A percentile compares a stretch with the other conserved stretches of the same genome.
phyloP scores from a whole-genome alignment of 2,797 vertebrate genomes.

The Linurgus olivaceus region DNA sequence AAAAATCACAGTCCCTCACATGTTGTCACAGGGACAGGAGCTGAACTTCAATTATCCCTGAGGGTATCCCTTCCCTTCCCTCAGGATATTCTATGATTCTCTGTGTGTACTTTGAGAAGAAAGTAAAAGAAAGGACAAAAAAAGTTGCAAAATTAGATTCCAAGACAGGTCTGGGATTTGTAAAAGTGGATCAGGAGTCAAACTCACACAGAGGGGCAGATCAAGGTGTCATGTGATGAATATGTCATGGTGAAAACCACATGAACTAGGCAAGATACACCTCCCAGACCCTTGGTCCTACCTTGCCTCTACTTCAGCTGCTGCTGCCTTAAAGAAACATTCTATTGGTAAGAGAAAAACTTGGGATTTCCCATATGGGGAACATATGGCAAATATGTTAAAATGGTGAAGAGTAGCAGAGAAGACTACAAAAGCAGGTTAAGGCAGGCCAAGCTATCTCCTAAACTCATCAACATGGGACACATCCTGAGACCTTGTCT shows the following conservation, averaged over 20 bases:
- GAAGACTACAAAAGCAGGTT: not conserved
- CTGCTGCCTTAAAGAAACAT: not conserved
- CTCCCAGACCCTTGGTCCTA: not conserved
- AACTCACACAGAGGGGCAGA: not conserved
- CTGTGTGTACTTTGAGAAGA: not conserved
- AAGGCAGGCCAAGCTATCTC: not conserved
- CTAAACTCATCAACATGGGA: not conserved
- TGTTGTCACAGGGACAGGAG: not conserved
- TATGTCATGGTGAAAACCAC: not conserved
- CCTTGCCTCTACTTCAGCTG: not conserved
- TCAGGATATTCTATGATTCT: not conserved
- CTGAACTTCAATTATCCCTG: not conserved
- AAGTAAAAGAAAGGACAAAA: not conserved
- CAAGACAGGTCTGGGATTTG: not conserved
- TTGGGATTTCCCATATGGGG: not conserved
- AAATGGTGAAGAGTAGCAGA: not conserved
- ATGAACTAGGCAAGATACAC: not conserved
- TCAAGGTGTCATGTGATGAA: not conserved
- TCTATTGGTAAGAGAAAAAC: not conserved
- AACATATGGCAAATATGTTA: not conserved
- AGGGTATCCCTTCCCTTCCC: not conserved
- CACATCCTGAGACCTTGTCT: not conserved
- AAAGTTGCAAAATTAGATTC: not conserved
- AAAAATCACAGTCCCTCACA: not conserved
- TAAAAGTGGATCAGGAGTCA: not conserved